Conservation (phyloP, 2,888 invertebrate species). For the Euspilapteryx auroguttella region DNA sequence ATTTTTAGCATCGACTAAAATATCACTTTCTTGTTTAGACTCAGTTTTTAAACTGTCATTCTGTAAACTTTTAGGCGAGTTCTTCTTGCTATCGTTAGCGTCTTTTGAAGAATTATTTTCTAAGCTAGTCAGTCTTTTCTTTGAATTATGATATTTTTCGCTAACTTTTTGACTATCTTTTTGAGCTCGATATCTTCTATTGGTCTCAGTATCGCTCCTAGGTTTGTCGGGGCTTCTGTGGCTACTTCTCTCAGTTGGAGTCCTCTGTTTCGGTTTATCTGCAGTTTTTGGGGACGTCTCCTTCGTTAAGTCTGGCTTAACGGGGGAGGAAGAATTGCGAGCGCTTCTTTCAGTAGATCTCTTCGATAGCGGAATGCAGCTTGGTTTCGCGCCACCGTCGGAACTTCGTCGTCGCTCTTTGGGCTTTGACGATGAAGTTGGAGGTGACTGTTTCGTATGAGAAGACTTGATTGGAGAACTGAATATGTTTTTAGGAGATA, state of each 20-base stretch:
- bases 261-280: slow-evolving; percentile 32
- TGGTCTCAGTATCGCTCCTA: slow-evolving; percentile 40
- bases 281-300: slow-evolving; percentile 18
- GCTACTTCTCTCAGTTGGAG: slow-evolving; percentile 21
- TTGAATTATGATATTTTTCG: slow-evolving; percentile 57
- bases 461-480: too few relatives aligned
- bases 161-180: slow-evolving; percentile 49
- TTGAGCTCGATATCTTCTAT: slow-evolving; percentile 51
- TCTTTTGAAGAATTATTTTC: slow-evolving; percentile 46
- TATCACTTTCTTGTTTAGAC: slow-evolving; percentile 18
- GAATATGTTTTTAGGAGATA: too few relatives aligned
- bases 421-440: slow-evolving; percentile 19
- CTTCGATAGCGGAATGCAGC: slow-evolving; percentile 45
- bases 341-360: slow-evolving; percentile 29
- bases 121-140: slow-evolving; percentile 62
- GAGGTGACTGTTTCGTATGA: slow-evolving; percentile 26
- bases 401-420: slow-evolving; percentile 35
- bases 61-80: slow-evolving; percentile 31
- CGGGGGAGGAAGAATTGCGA: slow-evolving; percentile 30
- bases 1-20: slow-evolving; percentile 22
- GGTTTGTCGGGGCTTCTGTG: slow-evolving; percentile 42
- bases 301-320: slow-evolving; percentile 33
- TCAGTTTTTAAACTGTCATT: slow-evolving; percentile 23
- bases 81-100: slow-evolving; percentile 32
- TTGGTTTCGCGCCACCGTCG: slow-evolving; percentile 33